These are phyloP conservation scores for Eumerus sabulonum DNA, from an alignment of 2,888 invertebrate genomes.

Conservation along the genomic window DNA sequence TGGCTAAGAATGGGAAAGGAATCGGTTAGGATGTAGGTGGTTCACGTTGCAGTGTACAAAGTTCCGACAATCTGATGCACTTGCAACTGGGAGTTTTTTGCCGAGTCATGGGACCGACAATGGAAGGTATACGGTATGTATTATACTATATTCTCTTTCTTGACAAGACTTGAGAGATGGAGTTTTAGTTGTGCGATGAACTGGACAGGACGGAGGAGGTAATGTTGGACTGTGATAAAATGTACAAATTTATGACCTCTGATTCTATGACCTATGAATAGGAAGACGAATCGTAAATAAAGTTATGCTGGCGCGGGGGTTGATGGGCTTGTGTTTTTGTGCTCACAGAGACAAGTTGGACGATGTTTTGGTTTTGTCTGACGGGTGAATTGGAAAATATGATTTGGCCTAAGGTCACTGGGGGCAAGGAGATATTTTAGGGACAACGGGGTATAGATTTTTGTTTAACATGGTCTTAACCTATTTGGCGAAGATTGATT, in stretches of 20 bases:
- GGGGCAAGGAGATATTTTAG: too few species aligned
- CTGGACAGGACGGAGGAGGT: constrained; percentile 3
- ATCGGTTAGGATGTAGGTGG: constrained; percentile 3
- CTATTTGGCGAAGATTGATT: too few species aligned
- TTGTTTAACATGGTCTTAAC: too few species aligned
- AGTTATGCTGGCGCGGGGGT: constrained; percentile 37
- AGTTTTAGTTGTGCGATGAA: constrained; percentile 49
- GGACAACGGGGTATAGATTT: too few species aligned
- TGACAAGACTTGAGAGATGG: constrained; percentile 15
- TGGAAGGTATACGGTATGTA: not conserved
- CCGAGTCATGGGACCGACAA: constrained; percentile 1
- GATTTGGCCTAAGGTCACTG: not conserved
- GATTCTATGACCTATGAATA: constrained; percentile 24
- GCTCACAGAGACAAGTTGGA: constrained; percentile 10
- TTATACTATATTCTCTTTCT: too few species aligned
- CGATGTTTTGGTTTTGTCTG: not conserved
- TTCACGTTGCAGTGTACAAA: constrained; percentile 44
- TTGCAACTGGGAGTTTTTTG: constrained; percentile 32
- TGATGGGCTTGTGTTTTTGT: constrained; percentile 9
- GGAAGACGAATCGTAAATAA: constrained; percentile 58
- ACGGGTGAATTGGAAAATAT: constrained; percentile 5
- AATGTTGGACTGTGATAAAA: constrained; percentile 59
- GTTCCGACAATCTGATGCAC: constrained; percentile 47
- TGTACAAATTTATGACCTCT: constrained; percentile 59
- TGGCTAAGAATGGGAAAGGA: too few species aligned